Base-by-base conservation (phyloP, 2,113 vertebrate genomes). In the Saguinus midas region DNA sequence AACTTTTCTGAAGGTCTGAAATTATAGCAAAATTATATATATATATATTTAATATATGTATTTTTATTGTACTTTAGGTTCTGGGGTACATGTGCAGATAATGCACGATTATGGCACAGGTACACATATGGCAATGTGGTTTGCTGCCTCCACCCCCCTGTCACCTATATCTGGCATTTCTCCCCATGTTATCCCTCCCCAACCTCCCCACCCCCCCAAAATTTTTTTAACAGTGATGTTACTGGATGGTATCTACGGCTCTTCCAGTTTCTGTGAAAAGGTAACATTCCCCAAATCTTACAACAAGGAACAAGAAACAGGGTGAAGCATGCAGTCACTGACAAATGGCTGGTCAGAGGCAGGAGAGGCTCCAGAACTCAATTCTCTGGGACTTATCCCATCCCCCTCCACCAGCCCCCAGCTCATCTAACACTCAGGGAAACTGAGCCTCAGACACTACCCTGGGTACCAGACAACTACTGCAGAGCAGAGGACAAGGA, bases 1-100 rank as follows among this genome's bases (percentile, higher is more conserved):
- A 93, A 88, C 89, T 96, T 88, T 96, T 80, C 78, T 50, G 72
- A 95, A 96, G 93, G 45, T 70, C 80, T 90, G 70, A 91, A 97
- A 79, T 55, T 90, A 48, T 58, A 57, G 72, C 91, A 91, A 95
- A 97, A 90, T 52, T 23, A 52, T 16, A 52, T 52, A 52, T 52
- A 52, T 52, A 52, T 5, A 16, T 52, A 17, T 52, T 52, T 17
- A 16, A 52, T 16, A 17, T 18, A 52, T 52, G 52, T 52, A 52
- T 52, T 52, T 52, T 52, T 52, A 52, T 52, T 52, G 52, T 17
- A 17, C 52, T 52, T 17, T 18, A 52, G 52, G 52, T 52, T 52
- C 52, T 52, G 16, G 52, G 52, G 52, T 18, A 52, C 52, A 52
- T 17, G 52, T 52, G 52, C 52, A 52, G 14, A 52, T 18, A 4